A percentile compares a stretch with the other conserved stretches of the same genome.
Evolutionary conservation across 2,797 vertebrate genomes (phyloP).

Genomic region (Pempheris klunzingeri): DNA sequence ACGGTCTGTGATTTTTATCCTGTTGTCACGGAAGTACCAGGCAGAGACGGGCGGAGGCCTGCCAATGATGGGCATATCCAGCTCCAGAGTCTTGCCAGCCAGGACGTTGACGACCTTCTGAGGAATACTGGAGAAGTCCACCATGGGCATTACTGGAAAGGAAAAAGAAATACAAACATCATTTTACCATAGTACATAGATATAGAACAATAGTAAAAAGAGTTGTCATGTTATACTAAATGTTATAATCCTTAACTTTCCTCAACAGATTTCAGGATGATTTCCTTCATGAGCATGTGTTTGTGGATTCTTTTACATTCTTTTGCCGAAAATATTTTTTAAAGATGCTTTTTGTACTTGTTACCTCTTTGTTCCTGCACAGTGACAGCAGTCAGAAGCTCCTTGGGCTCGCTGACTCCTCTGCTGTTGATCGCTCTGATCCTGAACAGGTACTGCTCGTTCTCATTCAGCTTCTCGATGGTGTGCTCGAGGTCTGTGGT

Average conservation of each 20-base stretch:
- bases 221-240: not conserved
- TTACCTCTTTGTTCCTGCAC: constrained; percentile 96
- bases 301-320: not conserved
- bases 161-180: not conserved
- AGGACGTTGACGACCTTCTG: constrained; percentile 94
- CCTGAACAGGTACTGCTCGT: constrained; percentile 96
- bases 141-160: constrained; percentile 90
- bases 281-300: not conserved
- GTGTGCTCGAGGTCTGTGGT: constrained; percentile 92
- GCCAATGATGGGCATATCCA: constrained; percentile 92
- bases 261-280: too few relatives aligned
- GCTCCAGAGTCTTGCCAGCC: constrained; percentile 92
- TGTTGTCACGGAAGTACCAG: constrained; percentile 94
- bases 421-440: constrained; percentile 95
- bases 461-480: constrained; percentile 95
- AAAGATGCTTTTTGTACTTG: not conserved
- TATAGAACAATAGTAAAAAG: not conserved
- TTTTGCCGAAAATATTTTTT: not conserved
- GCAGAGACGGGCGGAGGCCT: constrained; percentile 93
- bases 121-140: constrained; percentile 93
- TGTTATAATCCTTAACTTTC: too few relatives aligned
- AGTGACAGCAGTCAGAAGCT: constrained; percentile 92
- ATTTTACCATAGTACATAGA: not conserved
- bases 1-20: constrained; percentile 92
- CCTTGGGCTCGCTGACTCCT: constrained; percentile 93